Base-by-base conservation (phyloP, 2,797 vertebrate genomes). In the Sebastes iracundus region DNA sequence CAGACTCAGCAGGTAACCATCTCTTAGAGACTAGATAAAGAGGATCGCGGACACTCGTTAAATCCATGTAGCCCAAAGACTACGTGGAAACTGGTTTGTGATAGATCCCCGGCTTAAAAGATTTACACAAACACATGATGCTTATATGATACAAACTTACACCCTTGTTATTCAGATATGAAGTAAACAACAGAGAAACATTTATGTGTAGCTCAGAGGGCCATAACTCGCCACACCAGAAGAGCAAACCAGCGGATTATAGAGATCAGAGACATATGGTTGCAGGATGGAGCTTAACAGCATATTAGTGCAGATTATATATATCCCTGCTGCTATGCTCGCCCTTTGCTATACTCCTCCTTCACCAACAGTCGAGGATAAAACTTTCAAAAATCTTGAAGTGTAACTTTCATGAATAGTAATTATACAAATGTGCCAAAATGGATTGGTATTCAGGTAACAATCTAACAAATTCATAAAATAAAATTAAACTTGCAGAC, bases 171-270 rank as follows among this genome's bases (percentile, higher is more conserved):
- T 28, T 63, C 22, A 28, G 18, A 75, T 49, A 42, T 38, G 16
- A 56, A 55, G 23, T 32, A 30, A 67, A 80, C 16, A 61, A 25
- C n/a, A 61, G 28, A 74, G 30, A 46, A 68, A 67, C 20, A 75
- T 28, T 33, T 32, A 35, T 55, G 23, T 55, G 38, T 18, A 18
- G 38, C 42, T 74, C 16, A 35, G 42, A 76, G 30, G 6, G 9
- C n/a, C 22, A 10, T 11, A 11, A 52, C 42, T 12, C 22, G n/a
- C 16, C 25, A 55, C 22, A 60, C 12, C 49, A 60, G 81, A n/a
- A 61, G 52, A 60, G 49, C 55, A 67, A 42, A 42, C 14, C 18
- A 11, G 67, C 14, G 67, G 76, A 75, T 90, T 77, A 72, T 14
- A 33, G 20, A 52, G 63, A 84, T 80, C 66, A 78, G 42, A 73